Percentiles rank a stretch among this genome's conserved stretches.
phyloP scores from a whole-genome alignment of 2,888 invertebrate genomes.

The Antheraea yamamai region DNA sequence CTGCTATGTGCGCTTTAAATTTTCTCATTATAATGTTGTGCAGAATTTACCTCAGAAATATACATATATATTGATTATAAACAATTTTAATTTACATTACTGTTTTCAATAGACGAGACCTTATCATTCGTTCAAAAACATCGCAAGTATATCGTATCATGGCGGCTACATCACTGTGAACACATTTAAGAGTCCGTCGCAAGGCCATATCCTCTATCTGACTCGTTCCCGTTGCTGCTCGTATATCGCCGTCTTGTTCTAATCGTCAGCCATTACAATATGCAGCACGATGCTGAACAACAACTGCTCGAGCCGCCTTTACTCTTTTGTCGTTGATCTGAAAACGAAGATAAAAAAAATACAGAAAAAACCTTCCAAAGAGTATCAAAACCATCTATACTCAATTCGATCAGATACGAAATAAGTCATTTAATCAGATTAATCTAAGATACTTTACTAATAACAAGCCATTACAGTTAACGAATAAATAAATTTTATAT shows the following conservation, averaged over 20 bases:
- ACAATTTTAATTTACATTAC: conserved; percentile 21
- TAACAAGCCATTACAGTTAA: not conserved
- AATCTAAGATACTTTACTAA: not conserved
- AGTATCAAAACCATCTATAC: not conserved
- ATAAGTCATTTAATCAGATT: not conserved
- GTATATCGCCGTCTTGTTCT: conserved; percentile 45
- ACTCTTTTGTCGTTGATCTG: conserved; percentile 97
- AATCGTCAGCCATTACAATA: conserved; percentile 87
- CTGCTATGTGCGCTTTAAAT: conserved; percentile 53
- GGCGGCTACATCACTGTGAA: conserved; percentile 67
- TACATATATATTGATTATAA: conserved; percentile 25
- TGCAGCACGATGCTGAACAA: conserved; percentile 96
- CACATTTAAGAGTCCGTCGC: conserved; percentile 65
- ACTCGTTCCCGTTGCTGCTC: conserved; percentile 50
- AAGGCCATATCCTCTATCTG: conserved; percentile 52
- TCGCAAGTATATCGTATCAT: conserved; percentile 57
- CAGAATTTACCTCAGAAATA: conserved; percentile 18
- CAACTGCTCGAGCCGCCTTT: conserved; percentile 97
- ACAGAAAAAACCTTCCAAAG: not conserved
- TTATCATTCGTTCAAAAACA: conserved; percentile 44
- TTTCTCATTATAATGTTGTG: conserved; percentile 32
- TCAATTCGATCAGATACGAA: not conserved
- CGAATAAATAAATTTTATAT: not conserved
- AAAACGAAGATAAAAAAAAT: conserved; percentile 48
- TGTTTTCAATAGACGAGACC: conserved; percentile 6